Evolutionary conservation across 2,888 invertebrate species (phyloP).

Genomic region (Acrobasis consociella): DNA sequence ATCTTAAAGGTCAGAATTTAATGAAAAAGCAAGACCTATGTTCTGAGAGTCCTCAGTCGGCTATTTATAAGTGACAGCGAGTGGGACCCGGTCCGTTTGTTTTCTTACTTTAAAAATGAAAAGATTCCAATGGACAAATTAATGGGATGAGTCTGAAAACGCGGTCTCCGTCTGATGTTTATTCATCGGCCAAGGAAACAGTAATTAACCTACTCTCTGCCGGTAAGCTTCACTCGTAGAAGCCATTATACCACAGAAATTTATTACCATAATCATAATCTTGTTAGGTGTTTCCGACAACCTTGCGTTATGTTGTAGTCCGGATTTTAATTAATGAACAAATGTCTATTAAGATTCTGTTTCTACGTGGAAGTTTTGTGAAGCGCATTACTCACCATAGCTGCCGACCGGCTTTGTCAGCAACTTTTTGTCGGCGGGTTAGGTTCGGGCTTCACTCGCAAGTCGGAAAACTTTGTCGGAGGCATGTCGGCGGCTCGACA

Average conservation of each 20-base stretch:
- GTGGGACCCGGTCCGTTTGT: conserved; percentile 36
- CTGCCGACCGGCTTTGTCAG: no score
- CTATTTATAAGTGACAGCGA: conserved; percentile 45
- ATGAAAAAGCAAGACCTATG: conserved; percentile 22
- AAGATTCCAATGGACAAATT: conserved; percentile 41
- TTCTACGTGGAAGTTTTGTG: neutral
- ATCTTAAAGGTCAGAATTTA: conserved; percentile 21
- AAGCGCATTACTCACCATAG: no score
- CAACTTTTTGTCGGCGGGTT: no score
- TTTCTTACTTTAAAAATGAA: conserved; percentile 41
- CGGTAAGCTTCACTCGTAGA: conserved; percentile 25
- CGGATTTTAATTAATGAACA: neutral
- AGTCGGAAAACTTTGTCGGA: no score
- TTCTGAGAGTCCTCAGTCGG: conserved; percentile 35
- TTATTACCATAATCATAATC: conserved; percentile 20
- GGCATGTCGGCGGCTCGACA: no score
- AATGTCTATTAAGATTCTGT: neutral
- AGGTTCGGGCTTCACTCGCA: no score
- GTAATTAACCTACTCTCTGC: conserved; percentile 31
- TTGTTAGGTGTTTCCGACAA: conserved; percentile 16
- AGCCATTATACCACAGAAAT: conserved; percentile 21
- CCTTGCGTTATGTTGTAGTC: conserved; percentile 9
- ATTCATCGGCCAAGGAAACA: conserved; percentile 33
- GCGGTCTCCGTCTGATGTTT: conserved; percentile 32
- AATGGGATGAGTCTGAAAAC: conserved; percentile 35